Base-by-base conservation (phyloP, 92 coral and sea anemone species). In the Desmophyllum pertusum region DNA sequence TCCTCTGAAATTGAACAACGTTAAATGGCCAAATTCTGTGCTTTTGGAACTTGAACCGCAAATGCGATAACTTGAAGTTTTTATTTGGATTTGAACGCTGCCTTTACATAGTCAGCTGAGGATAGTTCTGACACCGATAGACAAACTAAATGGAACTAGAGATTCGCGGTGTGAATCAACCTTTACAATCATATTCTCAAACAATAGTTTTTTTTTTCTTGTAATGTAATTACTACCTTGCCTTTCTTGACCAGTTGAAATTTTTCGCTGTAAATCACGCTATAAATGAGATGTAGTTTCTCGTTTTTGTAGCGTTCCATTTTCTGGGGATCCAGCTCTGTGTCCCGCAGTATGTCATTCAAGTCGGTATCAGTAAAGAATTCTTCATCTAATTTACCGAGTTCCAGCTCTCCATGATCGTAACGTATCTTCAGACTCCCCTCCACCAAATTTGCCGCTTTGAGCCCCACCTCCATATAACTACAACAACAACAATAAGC, bases 261-360 rank as follows among this genome's bases (percentile, higher is more conserved):
- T 15, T 27, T 27, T 29, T 68, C 73, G 25, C 73, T 68, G 25
- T 68, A 68, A 68, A 68, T 38, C 25, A 68, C 73, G 36, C n/a
- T 31, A 15, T 23, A 17, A 17, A 68, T 36, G n/a, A 68, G 38
- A 36, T 29, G 45, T 46, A 68, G 73, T 11, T 37, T 68, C 23
- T 36, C 6, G 11, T 15, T 46, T 1, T 17, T 14, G 18, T 17
- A 6, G 7, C 2, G 10, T 68, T 68, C 27, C 42, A 36, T 36
- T 18, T 0, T 8, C n/a, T 68, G 10, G 45, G 8, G 18, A 25
- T 68, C 23, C n/a, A n/a, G n/a, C n/a, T n/a, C 73, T 27, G 73
- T 68, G 4, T 38, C 8, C 29, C 45, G 45, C 43, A 68, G 38
- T 37, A 37, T 36, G 19, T 5, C 25, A 68, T 25, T 23, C 27